Evolutionary conservation across 2,113 vertebrate species (phyloP), one percentile per base, ranked within the genome.

Genomic region (Colius striatus): DNA sequence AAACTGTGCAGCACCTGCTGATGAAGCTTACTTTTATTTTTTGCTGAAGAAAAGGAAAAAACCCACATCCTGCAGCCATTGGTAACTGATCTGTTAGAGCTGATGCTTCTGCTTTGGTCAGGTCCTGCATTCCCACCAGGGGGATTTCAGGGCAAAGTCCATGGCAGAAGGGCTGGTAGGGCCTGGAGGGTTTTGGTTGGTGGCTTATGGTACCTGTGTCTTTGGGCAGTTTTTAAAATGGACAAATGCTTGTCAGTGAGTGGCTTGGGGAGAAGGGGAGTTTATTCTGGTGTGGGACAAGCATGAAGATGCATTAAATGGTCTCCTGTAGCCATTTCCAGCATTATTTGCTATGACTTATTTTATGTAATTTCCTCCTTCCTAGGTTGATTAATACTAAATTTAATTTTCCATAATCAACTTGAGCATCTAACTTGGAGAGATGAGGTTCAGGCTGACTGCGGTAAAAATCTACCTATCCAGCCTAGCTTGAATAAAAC

Each of bases 321-420:
- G 34, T 89, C 60, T 75, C 29, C n/a, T 73, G 29, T 71, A 77
- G 53, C 65, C 3, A 3, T 45, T 36, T 73, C 80, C 65, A 72
- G 58, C 13, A 36, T 90, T 95, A 76, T 92, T 95, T 92, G 65
- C 43, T 62, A 84, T 96, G 74, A 89, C 90, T 95, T 94, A 94
- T 90, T 89, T 94, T 95, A 89, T 90, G 36, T 83, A 76, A 96
- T 92, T 97, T 95, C 77, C 80, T 93, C 68, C 67, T 95, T 87
- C 80, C 79, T 75, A 63, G 83, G 70, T 89, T 97, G 95, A 95
- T 96, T 97, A 96, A 95, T 88, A 80, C 65, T 87, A 94, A 87
- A 95, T 95, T 95, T 95, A 96, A 97, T 97, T 96, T 96, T 94
- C 89, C 63, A 76, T 96, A 96, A 97, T 97, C 95, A 97, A 55